phyloP scores from a whole-genome alignment of 37 sponge, comb jelly and placozoan genomes.

The Diacarnus erythraeanus region DNA sequence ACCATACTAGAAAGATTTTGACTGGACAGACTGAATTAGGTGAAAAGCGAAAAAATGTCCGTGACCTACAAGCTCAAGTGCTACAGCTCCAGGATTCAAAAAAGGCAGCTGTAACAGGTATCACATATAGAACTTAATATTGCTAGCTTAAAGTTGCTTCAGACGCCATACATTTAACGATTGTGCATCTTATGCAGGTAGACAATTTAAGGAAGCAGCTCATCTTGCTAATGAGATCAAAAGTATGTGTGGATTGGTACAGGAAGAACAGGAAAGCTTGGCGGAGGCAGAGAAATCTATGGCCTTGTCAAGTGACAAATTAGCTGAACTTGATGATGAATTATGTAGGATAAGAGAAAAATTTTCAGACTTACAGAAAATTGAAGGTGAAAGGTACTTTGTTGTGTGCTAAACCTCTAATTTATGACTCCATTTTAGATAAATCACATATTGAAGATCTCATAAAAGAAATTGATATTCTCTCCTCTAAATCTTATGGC shows the following conservation, averaged over 20 bases:
- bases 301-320: background rate
- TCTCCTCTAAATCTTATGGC: background rate
- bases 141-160: too few relatives aligned
- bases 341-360: conserved; percentile 11
- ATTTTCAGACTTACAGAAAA: conserved; percentile 1
- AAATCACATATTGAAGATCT: background rate
- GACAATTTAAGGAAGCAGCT: conserved; percentile 50
- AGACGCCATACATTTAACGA: too few relatives aligned
- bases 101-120: conserved; percentile 70
- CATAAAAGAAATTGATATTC: background rate
- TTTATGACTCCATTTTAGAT: background rate
- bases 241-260: conserved; percentile 2
- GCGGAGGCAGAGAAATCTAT: background rate
- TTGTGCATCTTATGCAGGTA: conserved; percentile 22
- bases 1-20: conserved; percentile 15
- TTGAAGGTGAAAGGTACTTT: conserved; percentile 34
- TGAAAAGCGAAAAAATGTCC: conserved; percentile 16
- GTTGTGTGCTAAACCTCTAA: too few relatives aligned
- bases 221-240: conserved; percentile 39
- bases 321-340: conserved; percentile 2
- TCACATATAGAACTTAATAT: background rate
- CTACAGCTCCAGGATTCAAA: conserved; percentile 60
- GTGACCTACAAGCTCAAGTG: conserved; percentile 21
- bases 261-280: background rate
- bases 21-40: conserved; percentile 29